phyloP scores from a whole-genome alignment of 2,888 invertebrate genomes.

The Ellobium chinense region DNA sequence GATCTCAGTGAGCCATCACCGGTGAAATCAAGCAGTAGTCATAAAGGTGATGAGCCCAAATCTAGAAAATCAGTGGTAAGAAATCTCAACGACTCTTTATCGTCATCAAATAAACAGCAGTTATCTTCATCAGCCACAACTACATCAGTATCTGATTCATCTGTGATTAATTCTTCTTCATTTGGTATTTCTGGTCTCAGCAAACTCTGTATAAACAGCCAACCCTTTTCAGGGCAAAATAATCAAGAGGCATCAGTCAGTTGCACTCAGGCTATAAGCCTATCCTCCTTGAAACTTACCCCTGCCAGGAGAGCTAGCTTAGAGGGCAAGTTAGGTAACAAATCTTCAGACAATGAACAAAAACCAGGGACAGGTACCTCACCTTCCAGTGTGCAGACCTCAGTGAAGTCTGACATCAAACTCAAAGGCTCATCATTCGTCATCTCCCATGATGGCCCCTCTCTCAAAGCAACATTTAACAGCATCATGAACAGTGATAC shows the following conservation, averaged over 20 bases:
- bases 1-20: conserved; percentile 38
- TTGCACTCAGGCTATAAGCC: background rate
- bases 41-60: background rate
- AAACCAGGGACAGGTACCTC: background rate
- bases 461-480: background rate
- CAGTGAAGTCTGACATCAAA: background rate
- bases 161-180: conserved; percentile 15
- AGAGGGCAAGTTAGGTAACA: background rate
- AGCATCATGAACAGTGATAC: background rate
- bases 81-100: background rate
- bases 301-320: conserved; percentile 22
- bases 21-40: background rate
- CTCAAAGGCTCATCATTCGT: conserved; percentile 10
- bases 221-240: conserved; percentile 7
- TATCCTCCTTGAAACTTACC: no score
- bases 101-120: background rate
- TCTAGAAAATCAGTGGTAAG: background rate
- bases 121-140: background rate
- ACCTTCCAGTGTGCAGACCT: background rate
- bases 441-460: background rate
- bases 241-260: background rate
- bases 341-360: background rate
- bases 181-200: conserved; percentile 44
- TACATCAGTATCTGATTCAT: background rate
- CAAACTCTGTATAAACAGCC: conserved; percentile 25